A percentile compares a stretch with the other conserved stretches of the same genome.
phyloP scores from a whole-genome alignment of 2,113 vertebrate species.

The Brienomyrus brachyistius region DNA sequence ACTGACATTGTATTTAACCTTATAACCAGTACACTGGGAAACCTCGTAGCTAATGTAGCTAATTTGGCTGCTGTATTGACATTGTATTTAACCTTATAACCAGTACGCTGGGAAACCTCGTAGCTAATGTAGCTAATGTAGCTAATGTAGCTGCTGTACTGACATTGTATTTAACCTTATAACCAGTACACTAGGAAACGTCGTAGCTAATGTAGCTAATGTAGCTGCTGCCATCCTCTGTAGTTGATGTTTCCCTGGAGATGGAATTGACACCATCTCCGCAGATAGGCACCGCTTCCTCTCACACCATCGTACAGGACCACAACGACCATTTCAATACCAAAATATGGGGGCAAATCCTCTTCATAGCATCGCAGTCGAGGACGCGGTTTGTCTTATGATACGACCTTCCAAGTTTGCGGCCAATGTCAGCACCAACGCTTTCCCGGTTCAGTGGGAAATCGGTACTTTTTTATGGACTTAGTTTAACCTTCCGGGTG shows the following conservation, averaged over 20 bases:
- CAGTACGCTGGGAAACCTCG: too few relatives aligned
- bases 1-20: too few relatives aligned
- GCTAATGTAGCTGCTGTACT: background rate
- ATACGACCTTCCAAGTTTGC: background rate
- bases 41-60: background rate
- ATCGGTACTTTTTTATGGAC: background rate
- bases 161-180: too few relatives aligned
- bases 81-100: too few relatives aligned
- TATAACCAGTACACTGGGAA: too few relatives aligned
- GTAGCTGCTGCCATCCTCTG: too few relatives aligned
- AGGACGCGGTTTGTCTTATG: background rate
- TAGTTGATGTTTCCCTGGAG: background rate
- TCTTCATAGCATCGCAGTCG: background rate
- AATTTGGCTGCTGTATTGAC: too few relatives aligned
- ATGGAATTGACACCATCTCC: background rate
- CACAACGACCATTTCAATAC: background rate
- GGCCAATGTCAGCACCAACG: background rate
- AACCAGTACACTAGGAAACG: too few relatives aligned
- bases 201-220: background rate
- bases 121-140: background rate
- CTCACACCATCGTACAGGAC: background rate
- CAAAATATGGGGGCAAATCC: background rate
- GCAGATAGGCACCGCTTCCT: background rate
- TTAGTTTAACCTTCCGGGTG: background rate
- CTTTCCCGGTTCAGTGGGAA: background rate